Base-by-base conservation (phyloP, 2,113 vertebrate species). In the Picathartes gymnocephalus region DNA sequence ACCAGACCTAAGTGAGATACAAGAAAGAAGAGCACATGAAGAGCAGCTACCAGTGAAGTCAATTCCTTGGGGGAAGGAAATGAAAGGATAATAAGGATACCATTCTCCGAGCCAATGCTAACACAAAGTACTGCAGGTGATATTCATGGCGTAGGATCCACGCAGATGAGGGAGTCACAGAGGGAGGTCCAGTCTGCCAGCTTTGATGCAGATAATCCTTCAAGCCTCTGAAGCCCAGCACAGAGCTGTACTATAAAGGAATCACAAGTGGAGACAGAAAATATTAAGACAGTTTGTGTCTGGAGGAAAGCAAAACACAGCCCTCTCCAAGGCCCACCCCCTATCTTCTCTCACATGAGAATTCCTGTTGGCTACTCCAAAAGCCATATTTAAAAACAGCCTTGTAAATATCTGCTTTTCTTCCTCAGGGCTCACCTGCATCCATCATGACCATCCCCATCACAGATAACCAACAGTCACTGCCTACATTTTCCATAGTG, bases 141-240 rank as follows among this genome's bases (percentile, higher is more conserved):
- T 98, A 98, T 47, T 99, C 99, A 7, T 99, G 99, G 57, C 97
- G 98, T 54, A 99, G 97, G 44, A 99, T 97, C 99, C 99, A 99
- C 0, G 96, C 97, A 23, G 97, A 98, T 92, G 97, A 97, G 42
- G 98, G 97, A 65, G 98, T 98, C 73, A 99, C 72, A 18, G 91
- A 95, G 25, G 98, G 97, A 66, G 98, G 90, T n/a, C 66, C 18
- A 2, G 83, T 88, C 83, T 98, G 88, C 89, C 97, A 91, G 96
- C 98, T 97, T 70, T 97, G 97, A 81, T 97, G 97, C 95, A 99
- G 97, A 90, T 99, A 99, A 91, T 97, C 93, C 96, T 98, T 97
- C 84, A 98, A 97, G 78, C 97, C 97, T 31, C 93, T 97, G 65
- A 92, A 58, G 54, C 61, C 69, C 95, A 98, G n/a, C 65, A 98